phyloP scores from a whole-genome alignment of 2,888 invertebrate genomes.

The Thera obeliscata region DNA sequence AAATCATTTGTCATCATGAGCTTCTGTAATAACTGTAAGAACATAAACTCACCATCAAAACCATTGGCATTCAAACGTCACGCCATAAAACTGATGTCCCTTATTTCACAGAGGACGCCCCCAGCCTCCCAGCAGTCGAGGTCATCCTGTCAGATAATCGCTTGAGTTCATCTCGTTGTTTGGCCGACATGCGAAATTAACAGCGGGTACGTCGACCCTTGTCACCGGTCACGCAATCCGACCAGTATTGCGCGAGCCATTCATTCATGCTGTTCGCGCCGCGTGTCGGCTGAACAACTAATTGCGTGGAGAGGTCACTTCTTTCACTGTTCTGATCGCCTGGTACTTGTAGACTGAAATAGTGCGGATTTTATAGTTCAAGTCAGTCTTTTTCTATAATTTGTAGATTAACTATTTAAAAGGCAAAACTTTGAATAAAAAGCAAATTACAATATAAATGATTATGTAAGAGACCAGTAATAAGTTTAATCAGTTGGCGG shows the following conservation, averaged over 20 bases:
- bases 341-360: constrained; percentile 20
- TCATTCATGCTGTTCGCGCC: constrained; percentile 33
- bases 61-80: constrained; percentile 7
- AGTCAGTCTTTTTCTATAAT: no score
- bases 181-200: constrained; percentile 61
- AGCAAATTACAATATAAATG: no score
- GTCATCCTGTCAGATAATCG: constrained; percentile 36
- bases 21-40: not conserved
- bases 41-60: not conserved
- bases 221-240: constrained; percentile 52
- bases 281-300: constrained; percentile 29
- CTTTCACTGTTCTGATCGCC: constrained; percentile 25
- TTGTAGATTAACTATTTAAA: no score
- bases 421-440: no score
- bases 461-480: no score
- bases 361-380: constrained; percentile 2
- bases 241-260: constrained; percentile 29
- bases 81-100: not conserved
- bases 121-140: constrained; percentile 11
- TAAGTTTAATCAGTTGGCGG: no score
- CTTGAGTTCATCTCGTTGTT: constrained; percentile 43
- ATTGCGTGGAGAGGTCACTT: constrained; percentile 29
- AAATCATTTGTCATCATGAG: not conserved
- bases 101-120: not conserved
- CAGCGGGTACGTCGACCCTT: constrained; percentile 59